Evolutionary conservation across 2,888 invertebrate species (phyloP), one percentile per base, ranked within the genome.

Genomic region (Clunio marinus): DNA sequence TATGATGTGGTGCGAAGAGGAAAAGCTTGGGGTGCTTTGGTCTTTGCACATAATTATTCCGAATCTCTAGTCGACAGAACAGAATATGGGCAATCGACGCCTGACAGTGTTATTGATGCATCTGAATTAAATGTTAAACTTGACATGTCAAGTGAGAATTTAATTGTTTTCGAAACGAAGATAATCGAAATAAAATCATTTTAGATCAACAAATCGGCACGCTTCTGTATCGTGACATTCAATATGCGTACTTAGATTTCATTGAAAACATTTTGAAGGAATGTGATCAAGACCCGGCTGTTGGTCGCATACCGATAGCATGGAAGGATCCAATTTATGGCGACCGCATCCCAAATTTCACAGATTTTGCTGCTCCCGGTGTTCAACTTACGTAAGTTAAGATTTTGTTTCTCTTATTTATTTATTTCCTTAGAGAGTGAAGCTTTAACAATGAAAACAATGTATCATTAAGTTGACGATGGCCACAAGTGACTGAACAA

Each of bases 361-460:
- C 94, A 0, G 93, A 96, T 76, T 96, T 96, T 75, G 95, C 95
- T 70, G 95, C 95, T 1, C 96, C 96, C 1, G 96, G 96, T 70
- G 86, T 96, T 59, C 90, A 95, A 72, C 78, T 96, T 63, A 92
- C 92, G 89, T 90, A 76, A 85, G 85, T 82, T 62, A 10, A 4
- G 55, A 35, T 5, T 70, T 57, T 20, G 45, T 15, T 55, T 68
- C 32, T 32, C 63, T 60, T 35, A 57, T 60, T 59, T 70, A 69
- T 70, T 60, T 69, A 70, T 70, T 70, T 70, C 68, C 28, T 24
- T n/a, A n/a, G n/a, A n/a, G n/a, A n/a, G n/a, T n/a, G n/a, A n/a
- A n/a, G n/a, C n/a, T n/a, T n/a, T n/a, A n/a, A n/a, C n/a, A n/a
- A n/a, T n/a, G n/a, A n/a, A n/a, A n/a, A n/a, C n/a, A n/a, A n/a